Evolutionary conservation across 2,888 invertebrate genomes (phyloP), one percentile per base, ranked within the genome.

Genomic region (Sarcophaga variegata): DNA sequence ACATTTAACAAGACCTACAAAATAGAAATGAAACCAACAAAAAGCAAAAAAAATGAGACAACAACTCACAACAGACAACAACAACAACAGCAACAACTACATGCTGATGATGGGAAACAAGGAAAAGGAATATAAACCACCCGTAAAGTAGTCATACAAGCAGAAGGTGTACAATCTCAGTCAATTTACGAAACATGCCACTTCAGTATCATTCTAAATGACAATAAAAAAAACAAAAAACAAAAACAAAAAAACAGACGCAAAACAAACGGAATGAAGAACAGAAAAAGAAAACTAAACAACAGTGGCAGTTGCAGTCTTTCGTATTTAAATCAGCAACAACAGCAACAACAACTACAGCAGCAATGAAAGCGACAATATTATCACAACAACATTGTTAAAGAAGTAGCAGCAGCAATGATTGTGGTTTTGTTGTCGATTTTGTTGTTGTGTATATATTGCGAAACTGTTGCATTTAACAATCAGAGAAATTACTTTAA

Each of bases 261-360:
- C 37, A 37, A 37, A 10, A 37, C 37, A 37, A 37, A 37, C 3
- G 37, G 25, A 25, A 22, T 10, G 45, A 20, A 20, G n/a, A 4
- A 37, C 37, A 11, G 1, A 59, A 64, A 64, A 3, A 37, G 17
- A n/a, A 49, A 14, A 67, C 25, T 47, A 66, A 25, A 63, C n/a
- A 82, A 82, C n/a, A 66, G 8, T 37, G 37, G 37, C 37, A 37
- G 37, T 37, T 10, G 37, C 8, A 85, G 85, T 70, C 74, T 82
- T 82, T 84, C 78, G 60, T 86, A 81, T 91, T 91, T 90, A 90
- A 90, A 91, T 91, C 90, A 90, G 88, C 90, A 88, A 89, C 88
- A 80, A 89, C 89, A 90, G 90, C 90, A 90, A 64, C 85, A 90
- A 79, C 86, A 89, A 72, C 70, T 83, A 71, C 75, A 85, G 54